phyloP scores from a whole-genome alignment of 2,888 invertebrate genomes.

The Noctua janthina region DNA sequence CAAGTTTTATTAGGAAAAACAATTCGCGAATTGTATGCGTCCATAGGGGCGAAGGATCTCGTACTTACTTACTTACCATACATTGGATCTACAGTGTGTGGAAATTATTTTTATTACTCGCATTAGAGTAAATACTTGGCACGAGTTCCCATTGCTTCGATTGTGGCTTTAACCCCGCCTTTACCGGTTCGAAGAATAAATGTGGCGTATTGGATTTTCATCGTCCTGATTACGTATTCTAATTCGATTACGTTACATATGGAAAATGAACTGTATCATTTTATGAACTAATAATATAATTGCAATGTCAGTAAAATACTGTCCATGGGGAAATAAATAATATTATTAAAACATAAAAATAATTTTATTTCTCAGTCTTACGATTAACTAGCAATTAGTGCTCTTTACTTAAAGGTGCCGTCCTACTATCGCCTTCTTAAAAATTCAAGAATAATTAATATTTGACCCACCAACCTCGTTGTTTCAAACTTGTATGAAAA shows the following conservation, averaged over 20 bases:
- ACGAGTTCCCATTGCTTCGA: slow-evolving; percentile 22
- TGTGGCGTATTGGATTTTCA: slow-evolving; percentile 27
- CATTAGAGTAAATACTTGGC: slow-evolving; percentile 34
- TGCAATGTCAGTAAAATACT: background rate
- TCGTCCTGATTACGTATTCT: slow-evolving; percentile 20
- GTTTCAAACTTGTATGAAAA: slow-evolving; percentile 9
- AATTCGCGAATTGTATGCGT: slow-evolving; percentile 66
- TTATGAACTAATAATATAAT: slow-evolving; percentile 1
- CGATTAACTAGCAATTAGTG: background rate
- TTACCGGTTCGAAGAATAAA: slow-evolving; percentile 27
- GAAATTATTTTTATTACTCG: slow-evolving; percentile 49
- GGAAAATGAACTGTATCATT: slow-evolving; percentile 26
- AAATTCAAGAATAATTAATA: slow-evolving; percentile 19
- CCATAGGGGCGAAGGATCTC: slow-evolving; percentile 30
- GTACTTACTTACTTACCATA: slow-evolving; percentile 2
- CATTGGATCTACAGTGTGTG: slow-evolving; percentile 27
- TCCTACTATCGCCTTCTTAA: slow-evolving; percentile 6
- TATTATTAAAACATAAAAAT: background rate
- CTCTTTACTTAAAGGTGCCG: no score
- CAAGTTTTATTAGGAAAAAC: slow-evolving; percentile 68
- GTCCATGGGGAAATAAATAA: background rate
- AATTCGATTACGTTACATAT: slow-evolving; percentile 19
- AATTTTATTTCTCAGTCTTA: background rate
- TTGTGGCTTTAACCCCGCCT: slow-evolving; percentile 6
- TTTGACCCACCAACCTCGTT: slow-evolving; percentile 16